Conservation (phyloP, 2,888 invertebrate species). For the Heterodera filipjevi region DNA sequence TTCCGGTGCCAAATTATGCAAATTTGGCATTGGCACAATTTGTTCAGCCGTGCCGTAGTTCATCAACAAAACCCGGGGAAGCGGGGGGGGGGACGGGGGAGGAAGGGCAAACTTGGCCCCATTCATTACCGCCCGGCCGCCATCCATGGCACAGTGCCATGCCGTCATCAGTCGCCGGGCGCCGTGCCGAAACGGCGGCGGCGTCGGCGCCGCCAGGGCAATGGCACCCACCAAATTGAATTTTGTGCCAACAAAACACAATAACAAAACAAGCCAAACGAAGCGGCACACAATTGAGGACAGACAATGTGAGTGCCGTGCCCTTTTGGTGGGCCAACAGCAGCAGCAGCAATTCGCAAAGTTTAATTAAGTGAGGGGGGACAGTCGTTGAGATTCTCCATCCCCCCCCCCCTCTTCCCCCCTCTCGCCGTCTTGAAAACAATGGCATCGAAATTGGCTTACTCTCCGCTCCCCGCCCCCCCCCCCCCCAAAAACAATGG, state of each 20-base stretch:
- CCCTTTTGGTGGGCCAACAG: neutral
- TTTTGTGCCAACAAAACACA: neutral
- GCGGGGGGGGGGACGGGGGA: too few relatives aligned
- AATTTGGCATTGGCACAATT: too few relatives aligned
- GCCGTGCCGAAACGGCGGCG: neutral
- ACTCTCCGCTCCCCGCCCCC: neutral
- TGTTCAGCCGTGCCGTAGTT: neutral
- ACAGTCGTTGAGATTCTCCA: neutral
- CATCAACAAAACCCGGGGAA: slow-evolving; percentile 5
- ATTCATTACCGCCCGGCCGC: neutral
- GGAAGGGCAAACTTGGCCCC: neutral
- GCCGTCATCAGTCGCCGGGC: neutral
- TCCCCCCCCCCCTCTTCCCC: neutral
- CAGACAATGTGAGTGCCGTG: neutral
- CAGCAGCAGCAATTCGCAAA: neutral
- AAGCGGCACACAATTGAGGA: too few relatives aligned
- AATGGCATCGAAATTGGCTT: neutral
- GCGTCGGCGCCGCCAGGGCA: neutral
- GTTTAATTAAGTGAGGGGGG: neutral
- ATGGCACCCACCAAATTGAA: neutral
- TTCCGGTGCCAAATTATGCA: slow-evolving; percentile 1
- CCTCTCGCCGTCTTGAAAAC: neutral
- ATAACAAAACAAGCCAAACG: too few relatives aligned
- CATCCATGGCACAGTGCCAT: neutral
- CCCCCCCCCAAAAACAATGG: neutral